A percentile compares a stretch with the other conserved stretches of the same genome.
phyloP scores from a whole-genome alignment of 2,113 vertebrate genomes.

The Balaeniceps rex region DNA sequence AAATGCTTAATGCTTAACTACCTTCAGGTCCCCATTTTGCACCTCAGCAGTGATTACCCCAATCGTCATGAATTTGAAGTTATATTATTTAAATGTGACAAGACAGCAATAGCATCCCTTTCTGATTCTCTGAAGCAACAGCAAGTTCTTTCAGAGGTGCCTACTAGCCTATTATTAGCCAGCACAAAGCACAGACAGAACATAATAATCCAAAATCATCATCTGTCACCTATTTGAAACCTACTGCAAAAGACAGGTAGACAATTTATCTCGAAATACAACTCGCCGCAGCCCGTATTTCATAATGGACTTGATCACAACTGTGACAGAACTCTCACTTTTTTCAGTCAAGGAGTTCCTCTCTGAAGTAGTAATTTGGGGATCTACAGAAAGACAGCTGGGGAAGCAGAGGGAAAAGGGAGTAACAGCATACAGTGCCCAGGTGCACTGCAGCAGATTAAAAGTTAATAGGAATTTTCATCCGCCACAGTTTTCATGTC shows the following conservation, averaged over 20 bases:
- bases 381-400: background rate
- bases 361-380: background rate
- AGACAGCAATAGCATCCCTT: background rate
- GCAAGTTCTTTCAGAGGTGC: background rate
- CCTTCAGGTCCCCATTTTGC: background rate
- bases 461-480: background rate
- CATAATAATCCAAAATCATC: background rate
- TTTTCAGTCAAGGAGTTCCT: background rate
- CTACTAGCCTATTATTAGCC: background rate
- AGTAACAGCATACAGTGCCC: background rate
- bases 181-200: background rate
- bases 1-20: background rate
- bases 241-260: background rate
- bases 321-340: background rate
- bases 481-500: background rate
- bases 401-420: background rate
- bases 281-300: background rate
- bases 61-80: background rate
- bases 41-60: background rate
- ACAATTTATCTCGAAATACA: background rate
- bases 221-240: background rate
- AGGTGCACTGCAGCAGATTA: background rate
- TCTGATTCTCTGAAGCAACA: background rate
- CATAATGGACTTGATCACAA: background rate
- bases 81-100: background rate